phyloP scores from a whole-genome alignment of 2,113 vertebrate species.

The Pachypanchax playfairii region DNA sequence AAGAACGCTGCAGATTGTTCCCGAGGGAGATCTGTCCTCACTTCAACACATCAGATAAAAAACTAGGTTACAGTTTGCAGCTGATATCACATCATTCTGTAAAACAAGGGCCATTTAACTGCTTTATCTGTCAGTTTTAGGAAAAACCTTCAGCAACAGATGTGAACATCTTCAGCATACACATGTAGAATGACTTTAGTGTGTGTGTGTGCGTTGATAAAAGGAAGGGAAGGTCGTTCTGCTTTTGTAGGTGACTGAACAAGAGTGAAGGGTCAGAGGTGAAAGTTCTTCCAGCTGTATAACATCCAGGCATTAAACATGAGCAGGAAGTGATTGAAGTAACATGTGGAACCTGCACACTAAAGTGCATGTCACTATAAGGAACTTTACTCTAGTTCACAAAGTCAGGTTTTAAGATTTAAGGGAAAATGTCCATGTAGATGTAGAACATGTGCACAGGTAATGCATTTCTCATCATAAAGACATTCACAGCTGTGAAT shows the following conservation, averaged over 20 bases:
- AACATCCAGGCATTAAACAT: slow-evolving; percentile 20
- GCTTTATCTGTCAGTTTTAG: not conserved
- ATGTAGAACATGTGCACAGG: slow-evolving; percentile 8
- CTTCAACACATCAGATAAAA: slow-evolving; percentile 31
- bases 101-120: slow-evolving; percentile 30
- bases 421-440: too few species aligned
- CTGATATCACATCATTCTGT: slow-evolving; percentile 10
- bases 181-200: slow-evolving; percentile 29
- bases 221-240: not conserved
- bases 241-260: slow-evolving; percentile 38
- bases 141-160: slow-evolving; percentile 19
- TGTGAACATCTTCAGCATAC: not conserved
- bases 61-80: slow-evolving; percentile 41
- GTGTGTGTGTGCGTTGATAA: not conserved
- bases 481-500: slow-evolving; percentile 51
- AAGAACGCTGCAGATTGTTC: slow-evolving; percentile 40
- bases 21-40: slow-evolving; percentile 43
- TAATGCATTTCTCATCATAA: slow-evolving; percentile 20
- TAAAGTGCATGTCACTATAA: not conserved
- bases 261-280: slow-evolving; percentile 35
- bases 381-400: not conserved
- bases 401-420: not conserved
- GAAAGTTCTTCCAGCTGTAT: slow-evolving; percentile 64
- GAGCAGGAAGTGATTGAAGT: slow-evolving; percentile 34
- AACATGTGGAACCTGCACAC: slow-evolving; percentile 24